phyloP scores from a whole-genome alignment of 2,888 invertebrate species.

The Mylabris sibirica region DNA sequence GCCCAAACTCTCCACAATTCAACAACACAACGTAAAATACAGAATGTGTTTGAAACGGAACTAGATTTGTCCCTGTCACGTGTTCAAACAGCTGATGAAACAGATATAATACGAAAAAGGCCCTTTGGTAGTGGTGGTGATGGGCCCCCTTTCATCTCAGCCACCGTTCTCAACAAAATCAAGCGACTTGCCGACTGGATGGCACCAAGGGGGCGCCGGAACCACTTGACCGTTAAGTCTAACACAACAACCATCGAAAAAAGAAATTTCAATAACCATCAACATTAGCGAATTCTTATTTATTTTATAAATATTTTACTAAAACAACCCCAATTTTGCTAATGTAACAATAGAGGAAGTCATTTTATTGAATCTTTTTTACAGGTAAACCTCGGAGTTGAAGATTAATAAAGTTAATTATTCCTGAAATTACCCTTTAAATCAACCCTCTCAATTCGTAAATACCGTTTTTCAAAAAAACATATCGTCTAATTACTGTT shows the following conservation, averaged over 20 bases:
- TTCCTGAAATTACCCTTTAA: neutral
- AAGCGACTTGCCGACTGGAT: neutral
- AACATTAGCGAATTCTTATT: too few species aligned
- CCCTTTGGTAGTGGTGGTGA: neutral
- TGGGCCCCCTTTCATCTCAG: neutral
- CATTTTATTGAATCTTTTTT: neutral
- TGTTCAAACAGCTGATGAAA: constrained; percentile 47
- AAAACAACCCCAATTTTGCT: too few species aligned
- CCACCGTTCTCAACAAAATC: neutral
- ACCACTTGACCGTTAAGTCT: constrained; percentile 13
- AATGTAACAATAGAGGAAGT: neutral
- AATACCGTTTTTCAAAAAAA: neutral
- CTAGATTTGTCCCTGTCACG: constrained; percentile 38
- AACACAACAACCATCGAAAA: too few species aligned
- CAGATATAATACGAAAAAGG: constrained; percentile 15
- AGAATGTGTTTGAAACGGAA: constrained; percentile 30
- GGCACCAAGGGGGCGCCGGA: constrained; percentile 1
- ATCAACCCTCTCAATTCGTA: neutral
- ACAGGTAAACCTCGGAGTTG: neutral
- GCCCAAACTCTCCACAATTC: constrained; percentile 39
- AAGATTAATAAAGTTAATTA: neutral
- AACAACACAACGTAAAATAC: constrained; percentile 7
- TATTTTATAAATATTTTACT: too few species aligned
- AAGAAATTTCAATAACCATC: neutral
- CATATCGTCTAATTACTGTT: neutral